Evolutionary conservation across 2,113 vertebrate genomes (phyloP).

Genomic region (Empidonax alnorum): DNA sequence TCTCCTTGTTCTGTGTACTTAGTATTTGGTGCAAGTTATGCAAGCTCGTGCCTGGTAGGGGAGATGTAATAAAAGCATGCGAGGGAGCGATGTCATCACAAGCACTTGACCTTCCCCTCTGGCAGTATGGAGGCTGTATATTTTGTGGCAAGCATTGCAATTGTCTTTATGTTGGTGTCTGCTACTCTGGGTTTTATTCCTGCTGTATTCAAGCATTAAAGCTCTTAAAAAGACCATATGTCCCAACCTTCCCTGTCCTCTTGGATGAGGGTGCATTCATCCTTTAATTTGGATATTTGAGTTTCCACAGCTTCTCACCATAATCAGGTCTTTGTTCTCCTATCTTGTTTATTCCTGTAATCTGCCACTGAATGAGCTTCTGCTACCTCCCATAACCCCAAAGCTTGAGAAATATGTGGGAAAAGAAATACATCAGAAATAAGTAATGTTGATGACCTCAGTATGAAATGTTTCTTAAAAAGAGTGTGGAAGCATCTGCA

Average conservation of each 20-base stretch:
- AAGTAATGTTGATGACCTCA: neutral
- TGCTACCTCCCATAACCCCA: constrained; percentile 28
- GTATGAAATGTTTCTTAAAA: neutral
- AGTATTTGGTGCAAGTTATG: constrained; percentile 46
- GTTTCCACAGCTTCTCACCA: constrained; percentile 40
- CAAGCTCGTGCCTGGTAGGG: constrained; percentile 43
- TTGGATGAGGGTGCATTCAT: constrained; percentile 22
- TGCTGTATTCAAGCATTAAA: constrained; percentile 43
- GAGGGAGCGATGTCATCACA: constrained; percentile 60
- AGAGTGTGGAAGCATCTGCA: neutral
- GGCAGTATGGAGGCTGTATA: constrained; percentile 50
- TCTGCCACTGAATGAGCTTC: constrained; percentile 39
- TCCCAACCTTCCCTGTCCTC: constrained; percentile 24
- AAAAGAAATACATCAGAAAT: neutral
- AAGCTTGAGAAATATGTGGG: neutral
- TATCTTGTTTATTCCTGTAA: constrained; percentile 52
- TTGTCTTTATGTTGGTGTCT: constrained; percentile 15
- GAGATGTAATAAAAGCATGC: constrained; percentile 62
- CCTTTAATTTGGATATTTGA: constrained; percentile 59
- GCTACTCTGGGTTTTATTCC: constrained; percentile 19
- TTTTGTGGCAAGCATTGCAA: constrained; percentile 21
- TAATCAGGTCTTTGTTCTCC: constrained; percentile 60
- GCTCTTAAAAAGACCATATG: constrained; percentile 60
- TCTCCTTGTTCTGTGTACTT: constrained; percentile 43
- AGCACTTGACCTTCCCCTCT: constrained; percentile 59